Percentiles rank a stretch among this genome's conserved stretches.
Conservation (phyloP, 2,888 invertebrate species). For the Lithophane socia region DNA sequence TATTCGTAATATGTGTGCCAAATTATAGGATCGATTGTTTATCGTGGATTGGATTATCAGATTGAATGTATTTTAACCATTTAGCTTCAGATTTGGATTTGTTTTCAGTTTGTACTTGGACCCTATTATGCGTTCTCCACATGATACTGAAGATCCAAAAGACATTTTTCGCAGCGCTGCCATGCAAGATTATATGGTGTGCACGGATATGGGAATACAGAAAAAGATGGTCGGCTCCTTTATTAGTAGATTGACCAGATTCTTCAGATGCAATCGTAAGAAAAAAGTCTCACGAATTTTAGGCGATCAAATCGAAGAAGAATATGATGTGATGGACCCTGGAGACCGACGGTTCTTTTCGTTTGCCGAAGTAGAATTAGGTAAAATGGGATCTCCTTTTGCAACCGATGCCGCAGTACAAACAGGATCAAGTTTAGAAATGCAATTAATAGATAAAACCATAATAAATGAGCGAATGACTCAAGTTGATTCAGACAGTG, state of each 20-base stretch:
- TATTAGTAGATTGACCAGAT: constrained; percentile 45
- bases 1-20: neutral
- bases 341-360: constrained; percentile 69
- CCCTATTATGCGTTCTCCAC: constrained; percentile 83
- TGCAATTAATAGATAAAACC: constrained; percentile 44
- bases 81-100: constrained; percentile 21
- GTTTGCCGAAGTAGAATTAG: constrained; percentile 79
- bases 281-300: constrained; percentile 26
- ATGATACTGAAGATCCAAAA: constrained; percentile 71
- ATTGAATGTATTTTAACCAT: neutral
- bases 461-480: neutral
- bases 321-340: constrained; percentile 25
- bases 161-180: constrained; percentile 64
- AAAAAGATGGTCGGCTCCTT: constrained; percentile 44
- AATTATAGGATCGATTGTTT: neutral
- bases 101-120: constrained; percentile 82
- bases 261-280: constrained; percentile 62
- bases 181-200: constrained; percentile 67
- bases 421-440: constrained; percentile 81
- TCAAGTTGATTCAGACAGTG: constrained; percentile 13
- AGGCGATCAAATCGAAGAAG: constrained; percentile 33
- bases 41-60: neutral
- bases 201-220: constrained; percentile 34
- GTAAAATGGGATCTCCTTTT: constrained; percentile 66
- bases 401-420: constrained; percentile 75